Percentiles rank a stretch among this genome's conserved stretches.
These are phyloP conservation scores for Columba livia DNA, from an alignment of 2,113 vertebrate genomes.

Conservation along the genomic window DNA sequence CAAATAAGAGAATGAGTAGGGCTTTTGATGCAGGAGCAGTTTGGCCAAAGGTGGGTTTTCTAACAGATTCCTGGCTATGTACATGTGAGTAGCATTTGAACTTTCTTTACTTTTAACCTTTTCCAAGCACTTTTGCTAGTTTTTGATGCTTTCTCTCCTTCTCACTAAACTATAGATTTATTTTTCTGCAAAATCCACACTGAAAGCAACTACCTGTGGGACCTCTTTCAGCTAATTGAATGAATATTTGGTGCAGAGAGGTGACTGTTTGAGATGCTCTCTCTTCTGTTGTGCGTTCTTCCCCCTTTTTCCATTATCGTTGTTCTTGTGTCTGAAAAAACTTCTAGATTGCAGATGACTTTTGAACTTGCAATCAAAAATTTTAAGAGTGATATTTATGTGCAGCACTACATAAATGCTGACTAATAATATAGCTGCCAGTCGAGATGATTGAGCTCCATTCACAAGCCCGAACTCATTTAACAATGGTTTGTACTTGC, in stretches of 20 bases:
- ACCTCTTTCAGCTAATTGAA: neutral
- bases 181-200: neutral
- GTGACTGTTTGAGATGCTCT: neutral
- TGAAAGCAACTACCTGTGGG: neutral
- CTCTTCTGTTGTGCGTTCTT: neutral
- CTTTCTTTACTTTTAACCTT: neutral
- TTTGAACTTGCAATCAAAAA: neutral
- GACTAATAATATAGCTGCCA: slow-evolving; percentile 18
- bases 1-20: neutral
- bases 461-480: neutral
- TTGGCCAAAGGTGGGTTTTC: neutral
- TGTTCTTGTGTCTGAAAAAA: neutral
- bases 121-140: neutral
- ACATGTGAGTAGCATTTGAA: neutral
- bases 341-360: neutral
- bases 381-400: neutral
- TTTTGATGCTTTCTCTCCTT: neutral
- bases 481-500: neutral
- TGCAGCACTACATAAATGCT: neutral
- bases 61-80: neutral
- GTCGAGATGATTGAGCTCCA: slow-evolving; percentile 9
- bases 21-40: neutral
- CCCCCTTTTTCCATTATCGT: neutral
- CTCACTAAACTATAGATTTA: neutral
- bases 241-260: neutral